Evolutionary conservation across 2,888 invertebrate genomes (phyloP).

Genomic region (Agrochola litura): DNA sequence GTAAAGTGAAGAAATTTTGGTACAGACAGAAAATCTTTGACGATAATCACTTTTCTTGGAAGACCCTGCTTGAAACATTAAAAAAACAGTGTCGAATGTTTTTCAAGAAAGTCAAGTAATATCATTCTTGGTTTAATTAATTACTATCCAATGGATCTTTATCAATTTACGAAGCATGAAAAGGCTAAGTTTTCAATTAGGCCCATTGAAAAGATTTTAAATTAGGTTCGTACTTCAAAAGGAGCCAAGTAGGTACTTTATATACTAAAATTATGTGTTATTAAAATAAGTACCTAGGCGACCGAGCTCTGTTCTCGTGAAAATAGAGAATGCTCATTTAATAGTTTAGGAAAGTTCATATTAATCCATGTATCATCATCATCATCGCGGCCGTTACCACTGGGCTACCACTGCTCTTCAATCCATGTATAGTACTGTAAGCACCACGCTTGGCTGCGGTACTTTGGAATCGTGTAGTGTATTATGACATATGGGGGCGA

Average conservation of each 20-base stretch:
- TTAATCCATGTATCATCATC: no score
- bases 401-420: no score
- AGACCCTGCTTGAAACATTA: background rate
- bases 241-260: background rate
- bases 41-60: background rate
- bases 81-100: background rate
- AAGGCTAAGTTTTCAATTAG: slow-evolving; percentile 2
- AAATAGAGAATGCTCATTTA: no score
- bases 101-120: background rate
- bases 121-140: background rate
- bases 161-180: slow-evolving; percentile 4
- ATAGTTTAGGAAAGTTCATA: no score
- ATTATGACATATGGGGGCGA: no score
- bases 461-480: no score
- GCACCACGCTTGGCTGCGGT: no score
- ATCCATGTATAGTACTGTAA: no score
- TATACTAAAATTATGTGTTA: background rate
- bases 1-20: background rate
- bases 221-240: slow-evolving; percentile 5
- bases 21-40: no score
- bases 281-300: background rate
- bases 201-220: background rate
- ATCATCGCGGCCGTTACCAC: no score
- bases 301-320: no score
- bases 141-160: background rate